Evolutionary conservation across 2,888 invertebrate species (phyloP), one percentile per base, ranked within the genome.

Genomic region (Lithophane semibrunnea): DNA sequence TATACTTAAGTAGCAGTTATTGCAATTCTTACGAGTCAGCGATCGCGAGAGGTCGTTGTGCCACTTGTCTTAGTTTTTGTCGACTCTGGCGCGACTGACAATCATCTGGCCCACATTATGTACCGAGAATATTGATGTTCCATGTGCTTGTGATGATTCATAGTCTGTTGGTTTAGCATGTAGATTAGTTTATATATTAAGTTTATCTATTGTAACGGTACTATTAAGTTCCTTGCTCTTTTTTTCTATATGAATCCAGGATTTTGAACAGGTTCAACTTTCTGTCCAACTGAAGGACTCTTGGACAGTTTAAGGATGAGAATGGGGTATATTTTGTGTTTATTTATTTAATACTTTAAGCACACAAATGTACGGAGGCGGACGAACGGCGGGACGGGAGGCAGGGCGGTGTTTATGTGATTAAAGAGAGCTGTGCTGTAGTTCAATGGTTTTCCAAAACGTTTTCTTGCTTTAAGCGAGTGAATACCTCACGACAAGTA

Each of bases 1-100:
- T 16, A 52, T 13, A 72, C 16, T 21, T 12, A 66, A 42, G 79
- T 54, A 79, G 66, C 68, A 73, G 56, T 80, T 69, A 69, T 75
- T 56, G 71, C 77, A 44, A 79, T 75, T 49, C 63, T 60, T 29
- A 37, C 64, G 74, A 67, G 56, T 56, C 64, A 66, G 63, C 49
- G 74, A 52, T 70, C 66, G 70, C 77, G 1, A 77, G 82, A 85
- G 84, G 82, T 84, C 82, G 42, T 82, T 75, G 84, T 71, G 63
- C 85, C 47, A 82, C 16, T 75, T 85, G 71, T 1, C 24, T 65
- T 47, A 61, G 44, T 85, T 85, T 84, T 85, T 84, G 80, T 70
- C 54, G 77, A 80, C 44, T 49, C 8, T 54, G 60, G 10, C 58
- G 49, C 52, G 21, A 29, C 81, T 67, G 83, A 67, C 74, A 67